Evolutionary conservation across 2,113 vertebrate species (phyloP), one percentile per base, ranked within the genome.

Genomic region (Carassius gibelio): DNA sequence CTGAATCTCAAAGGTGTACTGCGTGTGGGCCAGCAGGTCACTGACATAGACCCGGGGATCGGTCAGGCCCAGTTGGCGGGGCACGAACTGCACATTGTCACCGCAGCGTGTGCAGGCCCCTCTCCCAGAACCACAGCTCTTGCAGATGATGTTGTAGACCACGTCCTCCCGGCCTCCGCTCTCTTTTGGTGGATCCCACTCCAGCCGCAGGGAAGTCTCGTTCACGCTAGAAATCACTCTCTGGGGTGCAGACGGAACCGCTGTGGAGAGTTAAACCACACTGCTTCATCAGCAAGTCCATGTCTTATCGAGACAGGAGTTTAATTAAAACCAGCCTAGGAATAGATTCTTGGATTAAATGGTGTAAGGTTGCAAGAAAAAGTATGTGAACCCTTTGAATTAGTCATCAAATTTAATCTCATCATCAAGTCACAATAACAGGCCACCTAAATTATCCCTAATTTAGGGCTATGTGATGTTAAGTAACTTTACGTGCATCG

Each of bases 131-230:
- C 96, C 96, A 0, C 98, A 99, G 93, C 96, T 98, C 91, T 99
- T 99, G 90, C 98, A 99, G 91, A 99, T 98, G 93, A 99, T 96
- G 92, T 99, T 99, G 91, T 98, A 99, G 21, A 98, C 97, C 2
- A 99, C 93, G 9, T 99, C 98, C 83, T 97, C 96, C 0, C 98
- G 95, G 11, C 97, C 97, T 0, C 98, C 97, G 0, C 91, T 89
- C 87, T 99, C 97, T 2, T 94, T 93, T 0, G 97, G 97, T 0
- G 94, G 90, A 15, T 84, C 94, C 97, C 98, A 99, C 89, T 98
- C 97, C 59, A 99, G 92, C 94, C 94, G 94, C 91, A 99, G 93
- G 0, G 97, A 99, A 0, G 98, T 99, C 92, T 99, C 97, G 0
- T 99, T 99, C 52, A 99, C 97, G 0, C 97, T 98, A 89, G 97